phyloP scores from a whole-genome alignment of 2,113 vertebrate species.

The Crocuta crocuta region DNA sequence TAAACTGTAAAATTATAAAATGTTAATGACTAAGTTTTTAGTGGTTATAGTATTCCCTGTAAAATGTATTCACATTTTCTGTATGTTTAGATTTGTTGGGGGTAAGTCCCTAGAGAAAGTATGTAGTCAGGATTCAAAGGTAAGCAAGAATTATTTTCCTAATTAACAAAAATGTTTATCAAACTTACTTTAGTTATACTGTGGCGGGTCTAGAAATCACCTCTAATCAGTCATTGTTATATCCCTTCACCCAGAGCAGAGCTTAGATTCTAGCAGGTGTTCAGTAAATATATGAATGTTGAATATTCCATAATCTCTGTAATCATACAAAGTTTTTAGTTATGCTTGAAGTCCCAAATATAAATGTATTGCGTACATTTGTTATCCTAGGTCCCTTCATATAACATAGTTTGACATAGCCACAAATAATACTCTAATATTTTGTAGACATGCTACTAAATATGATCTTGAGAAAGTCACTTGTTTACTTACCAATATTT shows the following conservation, averaged over 20 bases:
- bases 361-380: background rate
- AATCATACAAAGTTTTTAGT: background rate
- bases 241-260: background rate
- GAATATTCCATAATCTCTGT: background rate
- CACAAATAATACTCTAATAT: background rate
- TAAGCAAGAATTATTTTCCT: background rate
- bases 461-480: background rate
- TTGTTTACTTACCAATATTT: background rate
- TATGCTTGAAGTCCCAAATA: conserved; percentile 33
- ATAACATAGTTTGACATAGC: background rate
- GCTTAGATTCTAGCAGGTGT: background rate
- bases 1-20: conserved; percentile 26
- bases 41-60: background rate
- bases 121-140: background rate
- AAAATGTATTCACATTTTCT: background rate
- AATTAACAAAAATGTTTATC: background rate
- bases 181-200: background rate
- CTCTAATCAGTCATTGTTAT: background rate
- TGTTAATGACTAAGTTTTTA: conserved; percentile 4
- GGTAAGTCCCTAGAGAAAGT: background rate
- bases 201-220: background rate
- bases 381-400: background rate
- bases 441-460: background rate
- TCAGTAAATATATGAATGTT: conserved; percentile 15
- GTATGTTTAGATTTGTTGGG: background rate